Percentiles rank a stretch among this genome's conserved stretches.
These are phyloP conservation scores for Hartigia nigra DNA, from an alignment of 2,888 invertebrate species.

Conservation along the genomic window DNA sequence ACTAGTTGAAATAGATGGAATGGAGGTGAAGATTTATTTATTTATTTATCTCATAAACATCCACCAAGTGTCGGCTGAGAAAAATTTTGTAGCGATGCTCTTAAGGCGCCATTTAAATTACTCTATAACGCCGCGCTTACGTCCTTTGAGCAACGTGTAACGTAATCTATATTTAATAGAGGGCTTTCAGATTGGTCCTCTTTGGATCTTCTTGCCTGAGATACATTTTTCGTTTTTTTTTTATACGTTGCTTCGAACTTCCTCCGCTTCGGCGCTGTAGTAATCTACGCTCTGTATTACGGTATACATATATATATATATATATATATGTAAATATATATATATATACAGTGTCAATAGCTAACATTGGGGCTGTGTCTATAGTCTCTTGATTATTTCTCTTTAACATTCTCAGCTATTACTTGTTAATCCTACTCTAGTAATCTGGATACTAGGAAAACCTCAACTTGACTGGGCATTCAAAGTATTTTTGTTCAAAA, in stretches of 20 bases:
- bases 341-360: not conserved
- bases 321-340: no score
- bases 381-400: not conserved
- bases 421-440: not conserved
- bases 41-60: not conserved
- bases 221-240: not conserved
- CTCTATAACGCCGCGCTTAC: no score
- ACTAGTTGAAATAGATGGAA: not conserved
- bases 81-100: not conserved
- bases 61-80: not conserved
- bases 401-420: not conserved
- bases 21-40: not conserved
- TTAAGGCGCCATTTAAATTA: not conserved
- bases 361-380: not conserved
- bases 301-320: not conserved
- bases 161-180: slow-evolving; percentile 26
- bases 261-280: not conserved
- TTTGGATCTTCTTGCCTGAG: slow-evolving; percentile 6
- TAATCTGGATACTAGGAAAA: not conserved
- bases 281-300: not conserved
- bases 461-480: not conserved
- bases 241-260: not conserved
- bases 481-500: not conserved
- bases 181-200: slow-evolving; percentile 15
- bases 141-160: not conserved